phyloP scores from a whole-genome alignment of 2,113 vertebrate genomes.

The Sorex fumeus region DNA sequence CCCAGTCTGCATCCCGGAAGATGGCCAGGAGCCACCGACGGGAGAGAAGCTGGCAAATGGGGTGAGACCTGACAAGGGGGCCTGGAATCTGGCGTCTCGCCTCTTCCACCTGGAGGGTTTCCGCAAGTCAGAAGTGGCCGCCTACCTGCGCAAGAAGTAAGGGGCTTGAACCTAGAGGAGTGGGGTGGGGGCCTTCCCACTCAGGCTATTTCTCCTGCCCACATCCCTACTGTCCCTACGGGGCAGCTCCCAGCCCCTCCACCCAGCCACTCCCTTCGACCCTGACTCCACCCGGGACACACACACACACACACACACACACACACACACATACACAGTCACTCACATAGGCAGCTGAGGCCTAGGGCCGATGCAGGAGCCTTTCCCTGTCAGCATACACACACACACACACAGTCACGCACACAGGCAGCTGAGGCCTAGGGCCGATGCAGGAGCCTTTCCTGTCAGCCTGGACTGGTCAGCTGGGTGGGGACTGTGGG shows the following conservation, averaged over 20 bases:
- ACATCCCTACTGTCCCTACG: neutral
- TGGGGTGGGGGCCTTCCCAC: too few species aligned
- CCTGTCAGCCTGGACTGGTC: accelerated
- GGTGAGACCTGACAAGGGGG: conserved; percentile 66
- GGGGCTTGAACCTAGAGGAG: neutral
- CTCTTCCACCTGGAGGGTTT: conserved; percentile 87
- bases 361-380: neutral
- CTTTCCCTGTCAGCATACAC: neutral
- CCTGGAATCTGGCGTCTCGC: conserved; percentile 82
- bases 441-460: neutral
- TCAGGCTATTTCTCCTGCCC: accelerated
- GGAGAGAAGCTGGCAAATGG: conserved; percentile 78
- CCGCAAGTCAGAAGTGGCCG: conserved; percentile 87
- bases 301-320: too few species aligned
- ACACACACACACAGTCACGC: too few species aligned
- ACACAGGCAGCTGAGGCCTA: too few species aligned
- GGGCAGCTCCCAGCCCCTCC: neutral
- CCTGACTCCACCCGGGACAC: too few species aligned
- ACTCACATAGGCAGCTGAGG: accelerated
- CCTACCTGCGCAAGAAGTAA: conserved; percentile 88
- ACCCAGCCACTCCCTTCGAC: too few species aligned
- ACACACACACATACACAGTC: too few species aligned
- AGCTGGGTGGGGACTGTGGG: too few species aligned
- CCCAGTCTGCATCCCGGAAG: neutral
- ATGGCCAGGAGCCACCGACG: neutral